phyloP scores from a whole-genome alignment of 2,888 invertebrate species.

The Agrotis ipsilon region DNA sequence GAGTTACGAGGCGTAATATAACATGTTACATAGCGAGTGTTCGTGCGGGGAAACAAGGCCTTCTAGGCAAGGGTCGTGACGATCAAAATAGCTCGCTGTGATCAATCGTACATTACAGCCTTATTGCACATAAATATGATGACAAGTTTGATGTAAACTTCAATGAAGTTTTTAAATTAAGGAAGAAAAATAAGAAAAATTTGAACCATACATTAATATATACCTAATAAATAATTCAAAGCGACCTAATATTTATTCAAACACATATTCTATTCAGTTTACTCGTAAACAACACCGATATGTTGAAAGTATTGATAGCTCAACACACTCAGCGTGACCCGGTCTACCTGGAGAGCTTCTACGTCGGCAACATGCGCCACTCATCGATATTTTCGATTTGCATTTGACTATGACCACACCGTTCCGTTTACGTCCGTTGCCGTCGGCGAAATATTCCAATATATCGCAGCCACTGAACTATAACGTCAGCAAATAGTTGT shows the following conservation, averaged over 20 bases:
- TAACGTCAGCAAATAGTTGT: conserved; percentile 8
- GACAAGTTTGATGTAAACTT: not conserved
- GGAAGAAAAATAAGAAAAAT: too few relatives aligned
- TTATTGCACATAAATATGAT: not conserved
- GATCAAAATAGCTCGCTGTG: too few relatives aligned
- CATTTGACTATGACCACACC: conserved; percentile 28
- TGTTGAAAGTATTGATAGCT: conserved; percentile 14
- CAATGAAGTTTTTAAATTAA: too few relatives aligned
- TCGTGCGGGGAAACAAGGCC: too few relatives aligned
- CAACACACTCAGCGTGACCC: conserved; percentile 22
- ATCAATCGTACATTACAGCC: too few relatives aligned
- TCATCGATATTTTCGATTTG: conserved; percentile 47
- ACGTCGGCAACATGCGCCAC: conserved; percentile 11
- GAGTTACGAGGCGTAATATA: too few relatives aligned
- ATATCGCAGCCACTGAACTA: conserved; percentile 1
- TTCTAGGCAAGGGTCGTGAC: too few relatives aligned
- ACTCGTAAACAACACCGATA: not conserved
- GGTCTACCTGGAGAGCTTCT: conserved; percentile 30
- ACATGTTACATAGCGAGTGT: too few relatives aligned
- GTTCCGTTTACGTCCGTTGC: conserved; percentile 6
- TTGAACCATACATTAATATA: too few relatives aligned
- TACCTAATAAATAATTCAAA: too few relatives aligned
- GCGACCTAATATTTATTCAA: not conserved
- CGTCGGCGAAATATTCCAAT: conserved; percentile 38
- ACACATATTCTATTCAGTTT: not conserved